Evolutionary conservation across 2,888 invertebrate genomes (phyloP).

Genomic region (Molanna angustata): DNA sequence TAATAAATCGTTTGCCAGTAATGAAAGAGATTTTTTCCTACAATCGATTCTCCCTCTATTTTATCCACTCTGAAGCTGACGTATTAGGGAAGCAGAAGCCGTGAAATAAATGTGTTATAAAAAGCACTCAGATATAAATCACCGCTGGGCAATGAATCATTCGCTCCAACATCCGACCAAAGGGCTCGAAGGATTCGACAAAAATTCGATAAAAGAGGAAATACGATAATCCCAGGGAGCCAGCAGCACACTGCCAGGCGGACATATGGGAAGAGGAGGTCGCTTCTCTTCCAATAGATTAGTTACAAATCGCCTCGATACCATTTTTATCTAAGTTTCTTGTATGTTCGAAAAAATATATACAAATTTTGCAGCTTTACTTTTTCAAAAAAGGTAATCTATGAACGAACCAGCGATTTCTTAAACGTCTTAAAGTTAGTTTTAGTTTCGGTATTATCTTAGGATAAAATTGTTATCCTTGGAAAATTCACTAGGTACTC

Average conservation of each 20-base stretch:
- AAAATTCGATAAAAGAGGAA: conserved; percentile 30
- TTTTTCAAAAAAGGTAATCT: too few relatives aligned
- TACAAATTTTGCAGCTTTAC: too few relatives aligned
- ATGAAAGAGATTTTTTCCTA: conserved; percentile 12
- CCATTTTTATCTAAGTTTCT: too few relatives aligned
- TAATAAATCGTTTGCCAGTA: conserved; percentile 9
- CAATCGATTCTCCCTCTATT: conserved; percentile 11
- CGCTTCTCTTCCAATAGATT: too few relatives aligned
- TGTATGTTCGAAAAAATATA: too few relatives aligned
- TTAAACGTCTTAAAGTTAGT: too few relatives aligned
- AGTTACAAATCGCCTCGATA: too few relatives aligned
- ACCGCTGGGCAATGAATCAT: conserved; percentile 28
- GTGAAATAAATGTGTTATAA: conserved; percentile 30
- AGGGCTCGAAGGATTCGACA: conserved; percentile 27
- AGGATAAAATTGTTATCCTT: too few relatives aligned
- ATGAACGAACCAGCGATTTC: too few relatives aligned
- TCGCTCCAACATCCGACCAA: conserved; percentile 19
- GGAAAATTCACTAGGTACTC: too few relatives aligned
- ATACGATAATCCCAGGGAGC: conserved; percentile 29
- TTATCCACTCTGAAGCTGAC: conserved; percentile 16
- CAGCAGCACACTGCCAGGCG: conserved; percentile 14
- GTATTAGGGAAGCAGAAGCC: conserved; percentile 26
- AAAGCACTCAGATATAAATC: conserved; percentile 29
- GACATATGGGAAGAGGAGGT: conserved; percentile 14
- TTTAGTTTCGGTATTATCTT: too few relatives aligned